phyloP scores from a whole-genome alignment of 2,797 vertebrate species.

The Caiman crocodilus region DNA sequence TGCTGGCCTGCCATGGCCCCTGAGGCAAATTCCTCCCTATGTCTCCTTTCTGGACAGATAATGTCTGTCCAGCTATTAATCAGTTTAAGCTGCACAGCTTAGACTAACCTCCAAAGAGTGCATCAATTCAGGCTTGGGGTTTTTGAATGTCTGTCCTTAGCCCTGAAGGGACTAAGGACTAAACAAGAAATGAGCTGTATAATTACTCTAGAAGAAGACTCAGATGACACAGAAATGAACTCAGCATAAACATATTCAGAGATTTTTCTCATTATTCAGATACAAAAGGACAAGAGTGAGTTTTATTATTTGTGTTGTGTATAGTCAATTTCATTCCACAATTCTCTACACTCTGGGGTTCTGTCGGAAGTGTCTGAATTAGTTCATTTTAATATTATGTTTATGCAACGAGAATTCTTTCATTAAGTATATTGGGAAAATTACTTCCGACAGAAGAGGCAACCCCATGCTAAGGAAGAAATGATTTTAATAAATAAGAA shows the following conservation, averaged over 20 bases:
- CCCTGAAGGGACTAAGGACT: neutral
- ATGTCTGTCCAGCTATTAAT: too few species aligned
- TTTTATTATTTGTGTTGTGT: neutral
- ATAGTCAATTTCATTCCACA: slow-evolving; percentile 29
- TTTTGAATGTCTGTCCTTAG: too few species aligned
- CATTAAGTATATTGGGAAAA: slow-evolving; percentile 70
- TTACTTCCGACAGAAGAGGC: slow-evolving; percentile 34
- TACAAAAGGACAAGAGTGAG: neutral
- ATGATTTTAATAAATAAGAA: slow-evolving; percentile 80
- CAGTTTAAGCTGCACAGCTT: too few species aligned
- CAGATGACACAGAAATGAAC: neutral
- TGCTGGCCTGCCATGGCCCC: too few species aligned
- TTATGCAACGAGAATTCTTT: slow-evolving; percentile 71
- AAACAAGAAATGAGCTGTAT: fast-evolving
- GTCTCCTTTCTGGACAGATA: too few species aligned
- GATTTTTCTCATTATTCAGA: neutral
- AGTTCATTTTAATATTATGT: slow-evolving; percentile 62
- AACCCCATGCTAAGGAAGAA: slow-evolving; percentile 74
- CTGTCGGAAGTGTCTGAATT: slow-evolving; percentile 60
- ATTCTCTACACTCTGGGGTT: slow-evolving; percentile 19
- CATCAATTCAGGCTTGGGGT: too few species aligned
- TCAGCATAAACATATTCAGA: neutral
- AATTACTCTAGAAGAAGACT: neutral
- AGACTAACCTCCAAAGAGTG: too few species aligned
- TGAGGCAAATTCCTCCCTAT: too few species aligned